Base-by-base conservation (phyloP, 2,888 invertebrate species). In the Agapostemon virescens region DNA sequence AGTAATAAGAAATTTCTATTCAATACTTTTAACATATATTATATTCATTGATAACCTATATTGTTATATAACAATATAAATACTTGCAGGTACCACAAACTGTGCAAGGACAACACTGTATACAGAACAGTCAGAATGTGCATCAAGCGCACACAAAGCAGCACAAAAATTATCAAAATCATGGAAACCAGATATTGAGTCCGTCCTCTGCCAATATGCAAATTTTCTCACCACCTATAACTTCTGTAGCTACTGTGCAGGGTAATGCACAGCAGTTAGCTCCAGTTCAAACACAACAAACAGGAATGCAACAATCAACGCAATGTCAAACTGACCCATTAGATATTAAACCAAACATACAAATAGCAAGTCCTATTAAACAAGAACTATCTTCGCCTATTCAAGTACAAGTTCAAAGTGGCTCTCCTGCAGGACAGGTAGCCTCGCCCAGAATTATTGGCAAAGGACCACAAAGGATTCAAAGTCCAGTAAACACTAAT, bases 291-390 rank as follows among this genome's bases (percentile, higher is more conserved):
- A 68, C 80, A 78, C 88, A 84, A 26, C 80, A 85, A 52, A 77
- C 82, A 42, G 81, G 83, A 63, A 87, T 85, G 42, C 91, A 92
- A 75, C 91, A 91, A 71, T 90, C 92, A 17, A 88, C 90, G 0
- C 92, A 92, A 63, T 92, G 92, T 84, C 92, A 92, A 79, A 92
- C 90, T 20, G 92, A 92, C 72, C 88, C 89, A 5, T 85, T 90
- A 76, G 92, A 92, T 64, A 85, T 91, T 2, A 92, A 92, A 73
- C 86, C 91, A 38, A 90, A 86, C 69, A 86, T 91, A 64, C 89
- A 90, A 64, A 84, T 88, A 68, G 69, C 89, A 17, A 90, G 90
- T 85, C 90, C 91, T 55, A 87, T 90, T 26, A 92, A 91, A 67
- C 92, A 92, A 79, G 92, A 92, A 84, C 81, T 91, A 45, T 77